Percentiles rank a stretch among this genome's conserved stretches.
Conservation (phyloP, 2,888 invertebrate genomes). For the Pyralis farinalis region DNA sequence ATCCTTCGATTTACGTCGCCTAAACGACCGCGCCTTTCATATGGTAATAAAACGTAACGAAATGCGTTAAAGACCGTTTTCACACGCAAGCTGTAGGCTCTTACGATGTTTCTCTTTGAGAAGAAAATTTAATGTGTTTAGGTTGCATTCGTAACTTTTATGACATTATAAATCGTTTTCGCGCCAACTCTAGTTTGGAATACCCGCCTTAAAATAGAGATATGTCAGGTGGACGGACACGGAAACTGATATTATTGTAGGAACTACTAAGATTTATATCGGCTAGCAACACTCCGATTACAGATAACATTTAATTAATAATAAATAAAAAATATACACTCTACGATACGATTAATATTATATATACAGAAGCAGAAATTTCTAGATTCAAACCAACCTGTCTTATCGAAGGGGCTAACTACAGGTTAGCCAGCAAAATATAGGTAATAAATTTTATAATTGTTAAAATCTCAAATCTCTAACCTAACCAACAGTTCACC, state of each 20-base stretch:
- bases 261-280: too few relatives aligned
- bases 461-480: too few relatives aligned
- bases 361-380: too few relatives aligned
- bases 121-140: constrained; percentile 33
- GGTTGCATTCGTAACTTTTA: constrained; percentile 41
- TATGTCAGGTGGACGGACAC: background rate
- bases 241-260: background rate
- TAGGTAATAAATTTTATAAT: too few relatives aligned
- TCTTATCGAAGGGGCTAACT: too few relatives aligned
- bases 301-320: too few relatives aligned
- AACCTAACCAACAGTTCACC: too few relatives aligned
- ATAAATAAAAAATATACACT: too few relatives aligned
- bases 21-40: constrained; percentile 33
- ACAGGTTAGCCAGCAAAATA: too few relatives aligned
- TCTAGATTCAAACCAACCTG: too few relatives aligned
- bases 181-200: constrained; percentile 35
- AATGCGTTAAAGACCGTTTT: constrained; percentile 42
- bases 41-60: constrained; percentile 49
- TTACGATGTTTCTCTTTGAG: constrained; percentile 32
- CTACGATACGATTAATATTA: too few relatives aligned
- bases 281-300: too few relatives aligned
- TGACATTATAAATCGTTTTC: constrained; percentile 44
- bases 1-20: constrained; percentile 25
- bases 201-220: constrained; percentile 15
- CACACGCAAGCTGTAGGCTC: constrained; percentile 26